Evolutionary conservation across 2,797 vertebrate genomes (phyloP), one percentile per base, ranked within the genome.

Genomic region (Enteromius anoplus): DNA sequence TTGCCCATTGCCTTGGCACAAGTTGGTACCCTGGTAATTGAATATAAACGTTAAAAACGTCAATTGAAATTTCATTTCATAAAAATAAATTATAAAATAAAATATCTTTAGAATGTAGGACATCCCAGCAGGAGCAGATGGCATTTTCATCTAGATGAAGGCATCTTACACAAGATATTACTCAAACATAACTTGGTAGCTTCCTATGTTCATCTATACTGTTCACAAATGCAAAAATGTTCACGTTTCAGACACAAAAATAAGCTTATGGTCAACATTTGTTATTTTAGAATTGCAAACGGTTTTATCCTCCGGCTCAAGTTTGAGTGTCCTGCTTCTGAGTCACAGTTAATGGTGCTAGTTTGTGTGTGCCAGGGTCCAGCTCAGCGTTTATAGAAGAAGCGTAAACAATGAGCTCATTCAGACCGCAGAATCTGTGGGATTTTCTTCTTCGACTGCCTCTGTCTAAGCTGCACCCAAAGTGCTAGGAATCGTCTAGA

Each of bases 321-420:
- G 29, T 34, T 8, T 47, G n/a, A 14, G 8, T 26, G 23, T 6
- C 47, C 19, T 10, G 9, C 64, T 53, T 69, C 42, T 70, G 23
- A 78, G n/a, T 70, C 78, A 12, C 5, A 14, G 65, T n/a, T 66
- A 10, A 34, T 45, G 34, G 45, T 70, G 49, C 32, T 68, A 40
- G 23, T 70, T 64, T 62, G 55, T 58, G 77, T n/a, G 23, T 32
- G 72, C 64, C 60, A 66, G 71, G 26, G 73, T 49, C 26, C 34
- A 69, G 76, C 58, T 87, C 80, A 78, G 64, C 12, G 49, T 42
- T 81, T 64, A 32, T 47, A 58, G 68, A 49, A 85, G 51, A 84
- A 40, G 72, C 17, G 64, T 64, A 80, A 42, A 85, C 86, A 87
- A 85, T 70, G 78, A 79, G 75, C 64, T 78, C 55, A 81, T 85